These are phyloP conservation scores for Polia nebulosa DNA, from an alignment of 2,888 invertebrate genomes.

Conservation along the genomic window DNA sequence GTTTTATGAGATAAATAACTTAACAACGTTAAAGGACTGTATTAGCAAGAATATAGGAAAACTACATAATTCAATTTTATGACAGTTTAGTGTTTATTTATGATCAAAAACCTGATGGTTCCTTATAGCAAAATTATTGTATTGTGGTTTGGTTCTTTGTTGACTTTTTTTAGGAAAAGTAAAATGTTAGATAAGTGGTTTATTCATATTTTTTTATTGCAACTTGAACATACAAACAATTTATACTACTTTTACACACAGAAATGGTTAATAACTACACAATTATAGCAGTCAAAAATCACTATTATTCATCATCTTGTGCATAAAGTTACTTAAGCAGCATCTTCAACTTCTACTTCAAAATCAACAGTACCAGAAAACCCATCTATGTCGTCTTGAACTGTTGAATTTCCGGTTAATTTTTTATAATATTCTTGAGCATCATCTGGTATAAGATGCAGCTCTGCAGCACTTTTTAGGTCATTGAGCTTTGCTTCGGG, in stretches of 20 bases:
- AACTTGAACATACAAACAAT: background rate
- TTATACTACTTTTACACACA: too few relatives aligned
- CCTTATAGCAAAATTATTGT: constrained; percentile 5
- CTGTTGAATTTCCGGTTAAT: background rate
- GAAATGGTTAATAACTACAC: too few relatives aligned
- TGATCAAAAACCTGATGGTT: constrained; percentile 4
- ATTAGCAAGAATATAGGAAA: background rate
- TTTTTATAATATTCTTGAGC: constrained; percentile 9
- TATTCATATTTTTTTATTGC: background rate
- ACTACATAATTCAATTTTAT: constrained; percentile 1
- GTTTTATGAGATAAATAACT: background rate
- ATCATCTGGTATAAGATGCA: constrained; percentile 29
- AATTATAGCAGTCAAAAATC: background rate
- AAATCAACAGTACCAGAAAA: constrained; percentile 7
- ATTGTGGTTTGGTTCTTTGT: constrained; percentile 3
- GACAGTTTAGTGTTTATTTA: constrained; percentile 2
- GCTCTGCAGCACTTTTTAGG: background rate
- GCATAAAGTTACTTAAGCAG: background rate
- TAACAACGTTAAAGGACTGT: background rate
- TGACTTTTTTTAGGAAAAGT: background rate
- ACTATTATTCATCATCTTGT: background rate
- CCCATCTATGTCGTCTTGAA: constrained; percentile 8
- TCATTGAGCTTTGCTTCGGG: background rate
- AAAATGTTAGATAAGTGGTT: background rate
- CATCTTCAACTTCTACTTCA: background rate